These are phyloP conservation scores for Toxotes lorentzi DNA, from an alignment of 2,797 vertebrate genomes.

Conservation along the genomic window DNA sequence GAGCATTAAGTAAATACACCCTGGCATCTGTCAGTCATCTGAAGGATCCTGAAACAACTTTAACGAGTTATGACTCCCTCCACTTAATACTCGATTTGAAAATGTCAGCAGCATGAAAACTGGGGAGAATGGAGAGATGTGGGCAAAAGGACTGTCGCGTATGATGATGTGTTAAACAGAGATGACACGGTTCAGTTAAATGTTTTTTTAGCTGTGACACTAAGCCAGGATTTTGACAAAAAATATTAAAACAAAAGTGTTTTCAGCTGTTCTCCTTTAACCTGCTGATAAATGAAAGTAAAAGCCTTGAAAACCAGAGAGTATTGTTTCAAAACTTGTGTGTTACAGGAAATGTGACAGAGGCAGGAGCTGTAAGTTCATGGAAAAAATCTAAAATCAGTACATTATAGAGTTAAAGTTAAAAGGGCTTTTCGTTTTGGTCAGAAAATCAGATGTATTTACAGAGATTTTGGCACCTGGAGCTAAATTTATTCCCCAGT, in stretches of 20 bases:
- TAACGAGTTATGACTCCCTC: constrained; percentile 21
- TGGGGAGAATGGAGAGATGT: background rate
- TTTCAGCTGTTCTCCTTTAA: background rate
- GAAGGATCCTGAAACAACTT: constrained; percentile 35
- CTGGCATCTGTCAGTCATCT: constrained; percentile 52
- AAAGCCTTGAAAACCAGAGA: too few relatives aligned
- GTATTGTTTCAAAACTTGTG: background rate
- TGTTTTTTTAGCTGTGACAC: too few relatives aligned
- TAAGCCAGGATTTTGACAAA: constrained; percentile 1
- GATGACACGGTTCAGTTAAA: background rate
- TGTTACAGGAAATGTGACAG: background rate
- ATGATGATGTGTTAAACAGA: background rate
- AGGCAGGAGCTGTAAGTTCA: background rate
- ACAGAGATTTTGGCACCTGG: background rate
- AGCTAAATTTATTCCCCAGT: background rate
- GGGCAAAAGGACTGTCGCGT: too few relatives aligned
- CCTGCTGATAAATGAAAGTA: too few relatives aligned
- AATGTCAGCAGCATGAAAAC: constrained; percentile 22
- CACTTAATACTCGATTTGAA: constrained; percentile 27
- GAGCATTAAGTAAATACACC: constrained; percentile 31
- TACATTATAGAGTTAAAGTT: background rate
- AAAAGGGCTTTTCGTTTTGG: background rate
- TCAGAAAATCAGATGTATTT: background rate
- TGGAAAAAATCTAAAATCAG: background rate
- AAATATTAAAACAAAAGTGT: background rate